Evolutionary conservation across 2,113 vertebrate species (phyloP), one percentile per base, ranked within the genome.

Genomic region (Oostethus manadensis): DNA sequence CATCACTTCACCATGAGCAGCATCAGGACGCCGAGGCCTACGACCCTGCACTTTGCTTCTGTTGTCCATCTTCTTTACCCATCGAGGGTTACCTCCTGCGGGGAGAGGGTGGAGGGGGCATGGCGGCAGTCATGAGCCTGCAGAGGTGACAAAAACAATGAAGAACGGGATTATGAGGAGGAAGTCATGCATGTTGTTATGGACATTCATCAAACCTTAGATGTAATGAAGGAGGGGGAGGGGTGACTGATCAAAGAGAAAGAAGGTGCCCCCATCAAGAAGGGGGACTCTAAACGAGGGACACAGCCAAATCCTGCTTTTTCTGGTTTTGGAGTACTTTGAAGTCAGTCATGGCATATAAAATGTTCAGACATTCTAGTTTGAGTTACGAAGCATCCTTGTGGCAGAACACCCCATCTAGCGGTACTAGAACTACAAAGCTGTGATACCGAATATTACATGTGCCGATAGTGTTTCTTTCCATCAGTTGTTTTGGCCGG

Each of bases 201-300:
- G 35, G 51, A 48, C 60, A 58, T 73, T 70, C 70, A 68, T 53
- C 66, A 74, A 79, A 72, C 55, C 65, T 73, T 51, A 64, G 61
- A 44, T 56, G 58, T 80, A 81, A 81, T 76, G 56, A 77, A 68
- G 66, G 75, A 72, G 66, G 77, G 71, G n/a, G n/a, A n/a, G n/a
- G 76, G 58, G 59, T 10, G 2, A 68, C 59, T 71, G 79, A 83
- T 87, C 76, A 82, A 88, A 80, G 64, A 73, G 51, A 15, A 68
- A 62, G 3, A 7, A 18, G 64, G 68, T 58, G 63, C 23, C 18
- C 72, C 50, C 45, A 17, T 60, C 68, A 29, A 73, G 38, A 76
- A 60, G 57, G 38, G 38, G 38, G 38, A 1, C 11, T 56, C 49
- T 73, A 26, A 58, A 63, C 47, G 35, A 76, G 70, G 61, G 74